These are phyloP conservation scores for Dicranocentrus wangi DNA, from an alignment of 2,888 invertebrate species.

Conservation along the genomic window DNA sequence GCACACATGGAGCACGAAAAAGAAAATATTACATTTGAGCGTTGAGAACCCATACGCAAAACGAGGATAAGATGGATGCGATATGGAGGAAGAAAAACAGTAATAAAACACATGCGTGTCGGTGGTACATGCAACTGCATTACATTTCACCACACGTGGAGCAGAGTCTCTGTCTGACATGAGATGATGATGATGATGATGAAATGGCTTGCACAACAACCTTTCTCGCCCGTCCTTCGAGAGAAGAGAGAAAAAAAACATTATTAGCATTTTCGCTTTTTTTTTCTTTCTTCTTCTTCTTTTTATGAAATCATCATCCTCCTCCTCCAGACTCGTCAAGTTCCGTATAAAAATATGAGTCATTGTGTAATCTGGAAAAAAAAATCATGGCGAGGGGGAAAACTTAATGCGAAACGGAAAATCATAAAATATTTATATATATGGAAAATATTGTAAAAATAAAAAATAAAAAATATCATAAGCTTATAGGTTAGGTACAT, in stretches of 20 bases:
- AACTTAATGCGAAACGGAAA: conserved; percentile 15
- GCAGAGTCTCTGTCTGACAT: too few relatives aligned
- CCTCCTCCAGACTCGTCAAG: too few relatives aligned
- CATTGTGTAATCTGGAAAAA: too few relatives aligned
- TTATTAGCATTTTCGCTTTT: not conserved
- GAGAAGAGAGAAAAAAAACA: not conserved
- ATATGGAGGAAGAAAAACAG: not conserved
- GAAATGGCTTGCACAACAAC: too few relatives aligned
- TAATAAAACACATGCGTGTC: conserved; percentile 9
- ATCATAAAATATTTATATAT: conserved; percentile 20
- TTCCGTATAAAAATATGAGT: conserved; percentile 2
- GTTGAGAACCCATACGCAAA: not conserved
- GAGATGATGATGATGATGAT: too few relatives aligned
- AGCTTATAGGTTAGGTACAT: not conserved
- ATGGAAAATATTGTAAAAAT: not conserved
- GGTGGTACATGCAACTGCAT: not conserved
- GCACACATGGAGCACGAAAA: too few relatives aligned
- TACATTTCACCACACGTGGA: not conserved
- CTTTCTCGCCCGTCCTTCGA: not conserved
- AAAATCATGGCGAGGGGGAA: conserved; percentile 4
- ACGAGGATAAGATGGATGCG: not conserved
- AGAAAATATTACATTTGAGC: too few relatives aligned
- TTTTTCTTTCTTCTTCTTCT: not conserved
- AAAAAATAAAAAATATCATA: not conserved
- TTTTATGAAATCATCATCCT: too few relatives aligned